phyloP scores from a whole-genome alignment of 2,113 vertebrate genomes.

The Budorcas taxicolor region DNA sequence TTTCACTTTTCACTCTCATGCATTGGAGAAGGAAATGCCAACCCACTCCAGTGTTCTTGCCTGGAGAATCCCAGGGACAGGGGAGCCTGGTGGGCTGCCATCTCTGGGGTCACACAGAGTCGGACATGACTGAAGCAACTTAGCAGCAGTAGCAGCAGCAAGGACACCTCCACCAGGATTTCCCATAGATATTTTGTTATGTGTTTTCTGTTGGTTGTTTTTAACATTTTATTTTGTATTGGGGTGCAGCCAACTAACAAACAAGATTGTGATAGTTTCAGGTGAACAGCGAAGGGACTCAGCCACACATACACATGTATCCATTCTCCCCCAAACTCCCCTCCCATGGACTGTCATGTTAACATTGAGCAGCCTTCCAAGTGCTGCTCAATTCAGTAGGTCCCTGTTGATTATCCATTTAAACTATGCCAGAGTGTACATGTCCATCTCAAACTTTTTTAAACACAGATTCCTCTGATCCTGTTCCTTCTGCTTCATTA shows the following conservation, averaged over 20 bases:
- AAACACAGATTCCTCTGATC: background rate
- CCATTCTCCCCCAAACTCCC: background rate
- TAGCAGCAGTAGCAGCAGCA: background rate
- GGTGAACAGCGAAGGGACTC: background rate
- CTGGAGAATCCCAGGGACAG: no score
- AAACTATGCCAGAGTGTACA: background rate
- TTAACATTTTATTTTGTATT: background rate
- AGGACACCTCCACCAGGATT: background rate
- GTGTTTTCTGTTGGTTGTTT: background rate
- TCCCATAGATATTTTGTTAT: background rate
- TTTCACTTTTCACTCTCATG: no score
- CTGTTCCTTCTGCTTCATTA: background rate
- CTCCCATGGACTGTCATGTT: background rate
- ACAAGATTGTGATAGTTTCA: background rate
- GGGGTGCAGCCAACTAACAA: background rate
- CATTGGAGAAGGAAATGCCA: no score
- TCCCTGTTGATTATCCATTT: background rate
- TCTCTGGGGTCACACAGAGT: no score
- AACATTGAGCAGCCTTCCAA: background rate
- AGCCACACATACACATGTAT: background rate
- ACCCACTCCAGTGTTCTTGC: no score
- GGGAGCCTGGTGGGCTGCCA: no score
- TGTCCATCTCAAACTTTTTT: background rate
- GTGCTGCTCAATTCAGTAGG: background rate
- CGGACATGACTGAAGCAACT: accelerated